Evolutionary conservation across 2,797 vertebrate genomes (phyloP), one percentile per base, ranked within the genome.

Genomic region (Sitta carolinensis): DNA sequence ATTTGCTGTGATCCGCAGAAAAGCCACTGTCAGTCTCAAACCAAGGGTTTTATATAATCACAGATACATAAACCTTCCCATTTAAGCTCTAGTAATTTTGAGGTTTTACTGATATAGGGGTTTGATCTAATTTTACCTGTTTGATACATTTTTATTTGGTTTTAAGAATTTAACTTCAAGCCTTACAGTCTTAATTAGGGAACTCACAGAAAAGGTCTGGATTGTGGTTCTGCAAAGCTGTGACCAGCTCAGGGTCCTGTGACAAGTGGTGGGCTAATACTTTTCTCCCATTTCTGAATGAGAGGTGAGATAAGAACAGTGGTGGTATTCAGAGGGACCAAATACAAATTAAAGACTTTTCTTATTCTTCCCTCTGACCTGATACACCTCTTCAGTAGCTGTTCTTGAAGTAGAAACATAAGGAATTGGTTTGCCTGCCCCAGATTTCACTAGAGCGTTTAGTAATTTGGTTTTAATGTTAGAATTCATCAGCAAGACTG

Each of bases 401-500:
- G 27, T 87, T 93, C 55, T 76, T 93, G 30, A 87, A 85, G 54
- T 63, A 81, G 42, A 89, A 94, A 50, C 14, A 15, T 20, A 34
- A 72, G 70, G 48, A 50, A 36, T 90, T 68, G 70, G 36, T 86
- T 91, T 74, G 36, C 13, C 79, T 23, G 10, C 75, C 55, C 50
- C n/a, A 64, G 30, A 47, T 87, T 85, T 93, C 69, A 62, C 58
- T 67, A 51, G 74, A 76, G 38, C 67, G 38, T 48, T 89, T 29
- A 92, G 51, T 32, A 86, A 96, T 97, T 93, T 96, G 54, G n/a
- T 87, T 95, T 94, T 74, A 91, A 48, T 47, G n/a, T 85, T 89
- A 55, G n/a, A 94, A 82, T 96, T 96, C 91, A 89, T 95, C 95
- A 95, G 66, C 68, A 76, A 89, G 80, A 94, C 67, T 72, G 72